Evolutionary conservation across 2,888 invertebrate genomes (phyloP).

Genomic region (Tachina lurida): DNA sequence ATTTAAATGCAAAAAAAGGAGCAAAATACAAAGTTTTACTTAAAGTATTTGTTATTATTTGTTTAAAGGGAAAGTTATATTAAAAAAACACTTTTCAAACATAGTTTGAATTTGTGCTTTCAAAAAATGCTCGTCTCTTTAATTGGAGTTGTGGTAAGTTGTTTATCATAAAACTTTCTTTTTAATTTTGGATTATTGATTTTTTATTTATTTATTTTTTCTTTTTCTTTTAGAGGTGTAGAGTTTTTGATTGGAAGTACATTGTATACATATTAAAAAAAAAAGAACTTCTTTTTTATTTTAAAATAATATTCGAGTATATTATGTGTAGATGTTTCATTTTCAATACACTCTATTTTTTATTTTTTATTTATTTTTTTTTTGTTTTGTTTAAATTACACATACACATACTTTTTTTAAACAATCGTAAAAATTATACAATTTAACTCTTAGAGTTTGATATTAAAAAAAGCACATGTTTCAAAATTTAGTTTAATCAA

Average conservation of each 20-base stretch:
- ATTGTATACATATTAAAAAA: constrained; percentile 5
- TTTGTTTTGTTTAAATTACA: constrained; percentile 29
- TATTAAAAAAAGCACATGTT: constrained; percentile 21
- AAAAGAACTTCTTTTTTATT: constrained; percentile 27
- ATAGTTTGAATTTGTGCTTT: constrained; percentile 12
- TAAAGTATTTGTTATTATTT: constrained; percentile 32
- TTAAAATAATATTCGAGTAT: constrained; percentile 70
- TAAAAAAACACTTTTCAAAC: neutral
- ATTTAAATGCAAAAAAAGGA: constrained; percentile 61
- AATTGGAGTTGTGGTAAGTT: neutral
- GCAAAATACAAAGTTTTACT: constrained; percentile 5
- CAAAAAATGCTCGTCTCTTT: constrained; percentile 16
- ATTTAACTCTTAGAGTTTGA: constrained; percentile 56
- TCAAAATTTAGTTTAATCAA: constrained; percentile 26
- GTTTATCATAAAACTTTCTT: constrained; percentile 12
- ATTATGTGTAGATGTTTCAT: constrained; percentile 49
- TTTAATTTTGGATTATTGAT: constrained; percentile 62
- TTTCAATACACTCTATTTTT: constrained; percentile 61
- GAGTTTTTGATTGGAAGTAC: constrained; percentile 55
- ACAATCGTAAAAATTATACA: neutral
- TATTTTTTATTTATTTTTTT: neutral
- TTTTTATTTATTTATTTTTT: constrained; percentile 27
- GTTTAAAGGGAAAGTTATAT: constrained; percentile 1
- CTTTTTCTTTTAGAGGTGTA: neutral
- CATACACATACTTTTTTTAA: neutral